Base-by-base conservation (phyloP, 1,140 invertebrate species). In the Drosophila pachea region DNA sequence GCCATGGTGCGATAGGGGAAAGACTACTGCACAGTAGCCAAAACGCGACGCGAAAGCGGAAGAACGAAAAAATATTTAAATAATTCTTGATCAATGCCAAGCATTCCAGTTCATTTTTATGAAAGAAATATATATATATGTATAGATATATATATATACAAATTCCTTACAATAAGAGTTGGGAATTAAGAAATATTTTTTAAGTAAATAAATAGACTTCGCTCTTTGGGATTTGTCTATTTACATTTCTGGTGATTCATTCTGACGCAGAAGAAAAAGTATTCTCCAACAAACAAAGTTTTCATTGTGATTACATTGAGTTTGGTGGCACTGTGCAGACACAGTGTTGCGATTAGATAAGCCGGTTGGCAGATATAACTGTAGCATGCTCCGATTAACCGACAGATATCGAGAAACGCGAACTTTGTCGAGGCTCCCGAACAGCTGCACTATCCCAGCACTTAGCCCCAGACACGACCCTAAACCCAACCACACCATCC, bases 321-420 rank as follows among this genome's bases (percentile, higher is more conserved):
- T 49, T 54, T 53, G 11, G 12, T 4, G 8, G n/a, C 73, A 83
- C 73, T 83, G 81, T 83, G 73, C 70, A 47, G 35, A 35, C 9
- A 16, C 32, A 58, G 61, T 55, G 32, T 16, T 6, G 42, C 69
- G 79, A 83, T 83, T 73, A 83, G 79, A 83, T 83, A 86, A 66
- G 40, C 16, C 53, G 49, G 48, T 36, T 56, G 48, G 52, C 36
- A 58, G 42, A 53, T 63, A 65, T 64, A 64, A 71, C 58, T 58
- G 67, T 78, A 73, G 56, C 43, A 59, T 62, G 68, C 61, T 76
- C 73, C 76, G 68, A 73, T 79, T 65, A 60, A 38, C 40, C 38
- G 43, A 56, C 52, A 45, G 66, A 79, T 68, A 40, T 59, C 61
- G 50, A 60, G 63, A 74, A 45, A 48, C 50, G 11, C 29, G 35